Evolutionary conservation across 2,797 vertebrate genomes (phyloP), one percentile per base, ranked within the genome.

Genomic region (Liasis olivaceus): DNA sequence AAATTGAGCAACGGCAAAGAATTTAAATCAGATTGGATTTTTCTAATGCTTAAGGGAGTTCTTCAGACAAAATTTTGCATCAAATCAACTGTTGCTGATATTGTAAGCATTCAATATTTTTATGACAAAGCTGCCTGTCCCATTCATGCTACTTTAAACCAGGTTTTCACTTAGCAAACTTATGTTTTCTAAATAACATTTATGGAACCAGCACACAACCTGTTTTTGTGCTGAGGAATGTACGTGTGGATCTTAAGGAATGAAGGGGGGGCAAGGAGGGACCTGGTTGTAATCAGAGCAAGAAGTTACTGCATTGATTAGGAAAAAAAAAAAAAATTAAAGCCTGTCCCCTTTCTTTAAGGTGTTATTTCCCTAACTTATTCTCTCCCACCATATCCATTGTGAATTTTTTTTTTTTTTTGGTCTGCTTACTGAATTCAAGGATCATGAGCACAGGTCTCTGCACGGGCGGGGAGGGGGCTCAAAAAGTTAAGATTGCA

Each of bases 1-100:
- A 95, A 89, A 63, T 94, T 93, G 84, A 85, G 85, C 89, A 87
- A 94, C 92, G 92, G 90, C 72, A 86, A 94, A 92, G 86, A 89
- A 89, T 90, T 31, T 93, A 93, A 94, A 88, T 94, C 96, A 93
- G 86, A 12, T 91, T 88, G 90, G n/a, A 93, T 91, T 91, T 94
- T 92, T 93, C 93, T 89, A 88, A 90, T 56, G 91, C 81, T 87
- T 85, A 89, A 94, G 91, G 93, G 94, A 90, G 89, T 69, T 86
- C 96, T 96, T 92, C 85, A 91, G 93, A 89, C 90, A 96, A 63
- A 88, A 13, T 59, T 96, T 94, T 92, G 88, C 91, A 95, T 95
- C 84, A 14, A 0, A 90, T 7, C 94, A 95, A 90, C 89, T 96
- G 91, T 47, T 93, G 92, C 93, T 94, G 92, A 95, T 95, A 95